phyloP scores from a whole-genome alignment of 2,113 vertebrate species.

The Takifugu flavidus region DNA sequence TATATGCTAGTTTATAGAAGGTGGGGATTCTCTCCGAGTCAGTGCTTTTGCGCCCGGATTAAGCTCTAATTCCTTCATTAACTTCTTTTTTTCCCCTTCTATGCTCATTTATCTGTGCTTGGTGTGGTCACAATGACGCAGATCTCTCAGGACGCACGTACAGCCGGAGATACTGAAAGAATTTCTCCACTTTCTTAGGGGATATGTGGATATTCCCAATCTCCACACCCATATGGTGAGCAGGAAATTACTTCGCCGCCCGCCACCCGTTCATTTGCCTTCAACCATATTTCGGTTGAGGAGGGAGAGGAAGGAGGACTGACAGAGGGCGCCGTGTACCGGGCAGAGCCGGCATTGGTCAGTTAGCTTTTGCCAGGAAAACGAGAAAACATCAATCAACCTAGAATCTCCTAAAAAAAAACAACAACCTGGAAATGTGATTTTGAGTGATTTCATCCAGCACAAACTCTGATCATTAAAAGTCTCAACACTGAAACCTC shows the following conservation, averaged over 20 bases:
- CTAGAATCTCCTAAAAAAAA: conserved; percentile 15
- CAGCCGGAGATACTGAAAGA: conserved; percentile 59
- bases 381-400: conserved; percentile 31
- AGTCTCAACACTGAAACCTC: too few species aligned
- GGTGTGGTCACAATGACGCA: conserved; percentile 15
- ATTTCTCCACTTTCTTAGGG: conserved; percentile 69
- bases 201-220: conserved; percentile 74
- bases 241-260: conserved; percentile 86
- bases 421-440: conserved; percentile 7
- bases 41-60: neutral
- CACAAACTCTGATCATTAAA: too few species aligned
- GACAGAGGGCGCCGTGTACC: conserved; percentile 84
- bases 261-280: conserved; percentile 84
- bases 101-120: conserved; percentile 49
- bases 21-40: conserved; percentile 1
- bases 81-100: conserved; percentile 27
- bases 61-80: conserved; percentile 2
- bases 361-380: conserved; percentile 62
- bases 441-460: too few species aligned
- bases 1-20: conserved; percentile 8
- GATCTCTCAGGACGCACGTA: conserved; percentile 1
- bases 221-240: conserved; percentile 87
- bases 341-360: conserved; percentile 92
- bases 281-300: conserved; percentile 76
- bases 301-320: conserved; percentile 79